Conservation (phyloP, 2,113 vertebrate species). For the Orthochromis malagaraziensis region DNA sequence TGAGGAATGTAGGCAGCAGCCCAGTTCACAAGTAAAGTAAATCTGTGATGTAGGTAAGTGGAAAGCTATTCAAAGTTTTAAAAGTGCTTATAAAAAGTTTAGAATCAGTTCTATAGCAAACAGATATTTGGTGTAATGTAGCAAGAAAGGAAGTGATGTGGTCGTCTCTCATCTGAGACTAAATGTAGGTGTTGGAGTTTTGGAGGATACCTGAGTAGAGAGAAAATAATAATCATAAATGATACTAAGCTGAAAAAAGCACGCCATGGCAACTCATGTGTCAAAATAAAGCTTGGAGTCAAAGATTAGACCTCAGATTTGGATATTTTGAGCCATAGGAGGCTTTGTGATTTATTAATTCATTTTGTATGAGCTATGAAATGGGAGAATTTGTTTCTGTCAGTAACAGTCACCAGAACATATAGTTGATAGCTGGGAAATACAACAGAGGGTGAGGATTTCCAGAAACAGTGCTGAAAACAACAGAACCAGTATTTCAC, state of each 20-base stretch:
- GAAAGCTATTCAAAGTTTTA: background rate
- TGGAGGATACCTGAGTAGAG: background rate
- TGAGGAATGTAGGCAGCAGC: background rate
- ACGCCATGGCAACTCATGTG: background rate
- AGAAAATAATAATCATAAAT: background rate
- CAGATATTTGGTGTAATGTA: background rate
- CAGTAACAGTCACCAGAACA: background rate
- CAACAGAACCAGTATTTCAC: background rate
- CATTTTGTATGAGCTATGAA: background rate
- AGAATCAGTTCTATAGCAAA: background rate
- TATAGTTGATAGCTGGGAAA: background rate
- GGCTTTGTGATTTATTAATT: background rate
- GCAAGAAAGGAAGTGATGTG: background rate
- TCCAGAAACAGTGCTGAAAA: background rate
- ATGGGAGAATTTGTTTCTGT: background rate
- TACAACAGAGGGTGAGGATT: background rate
- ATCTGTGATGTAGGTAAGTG: background rate
- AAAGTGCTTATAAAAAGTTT: background rate
- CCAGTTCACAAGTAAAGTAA: background rate
- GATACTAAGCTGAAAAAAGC: background rate
- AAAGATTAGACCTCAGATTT: background rate
- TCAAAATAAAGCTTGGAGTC: background rate
- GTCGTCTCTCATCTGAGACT: background rate
- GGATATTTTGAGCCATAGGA: background rate
- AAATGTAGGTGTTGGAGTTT: background rate